Percentiles rank a stretch among this genome's conserved stretches.
phyloP scores from a whole-genome alignment of 1,140 invertebrate species.

The Drosophila melanica region DNA sequence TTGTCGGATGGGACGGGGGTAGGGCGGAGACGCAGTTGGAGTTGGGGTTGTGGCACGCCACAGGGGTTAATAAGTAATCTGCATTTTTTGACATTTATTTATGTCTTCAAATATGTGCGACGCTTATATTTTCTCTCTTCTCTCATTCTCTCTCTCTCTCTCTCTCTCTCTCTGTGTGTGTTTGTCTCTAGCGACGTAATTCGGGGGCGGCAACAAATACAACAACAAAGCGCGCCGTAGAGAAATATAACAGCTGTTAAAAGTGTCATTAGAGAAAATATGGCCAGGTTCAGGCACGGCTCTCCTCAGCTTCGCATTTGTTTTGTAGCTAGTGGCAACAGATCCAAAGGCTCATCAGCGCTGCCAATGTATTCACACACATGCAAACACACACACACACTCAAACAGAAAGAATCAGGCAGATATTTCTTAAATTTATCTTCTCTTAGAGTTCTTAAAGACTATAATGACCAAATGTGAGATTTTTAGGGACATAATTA shows the following conservation, averaged over 20 bases:
- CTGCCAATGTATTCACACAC: not conserved
- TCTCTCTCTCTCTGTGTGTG: not conserved
- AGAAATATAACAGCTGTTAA: constrained; percentile 78
- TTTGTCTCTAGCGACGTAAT: not conserved
- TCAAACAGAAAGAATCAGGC: not conserved
- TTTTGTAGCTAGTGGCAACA: constrained; percentile 14
- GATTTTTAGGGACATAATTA: too few species aligned
- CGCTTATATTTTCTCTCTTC: not conserved
- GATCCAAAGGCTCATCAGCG: not conserved
- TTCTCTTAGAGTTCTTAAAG: too few species aligned
- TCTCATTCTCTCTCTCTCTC: not conserved
- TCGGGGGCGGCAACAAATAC: constrained; percentile 19
- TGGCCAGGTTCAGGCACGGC: constrained; percentile 28
- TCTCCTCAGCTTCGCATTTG: constrained; percentile 13
- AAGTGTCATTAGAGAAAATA: constrained; percentile 75
- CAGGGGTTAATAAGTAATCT: constrained; percentile 84
- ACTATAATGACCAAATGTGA: too few species aligned
- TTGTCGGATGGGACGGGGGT: not conserved
- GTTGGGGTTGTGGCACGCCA: constrained; percentile 67
- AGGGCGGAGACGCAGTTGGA: constrained; percentile 6
- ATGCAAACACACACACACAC: not conserved
- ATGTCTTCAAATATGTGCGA: constrained; percentile 82
- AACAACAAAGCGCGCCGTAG: constrained; percentile 27
- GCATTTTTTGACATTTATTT: constrained; percentile 84
- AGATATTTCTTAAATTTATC: too few species aligned